Base-by-base conservation (phyloP, 2,797 vertebrate genomes). In the Rhynchonycteris naso region DNA sequence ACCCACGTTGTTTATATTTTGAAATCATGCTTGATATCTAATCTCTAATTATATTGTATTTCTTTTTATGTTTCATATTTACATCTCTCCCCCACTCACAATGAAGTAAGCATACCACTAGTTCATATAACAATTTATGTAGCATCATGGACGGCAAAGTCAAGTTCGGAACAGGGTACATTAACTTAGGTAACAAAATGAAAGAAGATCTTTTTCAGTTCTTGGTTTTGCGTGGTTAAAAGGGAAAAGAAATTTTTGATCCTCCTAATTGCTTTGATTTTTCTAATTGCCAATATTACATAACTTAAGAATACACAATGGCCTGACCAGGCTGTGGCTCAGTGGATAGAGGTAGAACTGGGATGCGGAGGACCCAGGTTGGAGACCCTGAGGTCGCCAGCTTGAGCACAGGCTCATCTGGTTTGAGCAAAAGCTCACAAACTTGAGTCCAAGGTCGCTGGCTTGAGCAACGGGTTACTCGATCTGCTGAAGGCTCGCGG, bases 1-100 rank as follows among this genome's bases (percentile, higher is more conserved):
- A 88, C 24, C 82, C 21, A 88, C 26, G n/a, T 88, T 95, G 52
- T 38, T 97, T 91, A 22, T 95, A 24, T 96, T 93, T 94, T 97
- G 90, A 97, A 97, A 76, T 83, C 2, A 84, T 69, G 15, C 38
- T 93, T 95, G 5, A 56, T 95, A 94, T n/a, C 78, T 91, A 96
- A 96, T 65, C 16, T 84, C 66, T 63, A 97, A 97, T 97, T 97
- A 97, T 92, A 30, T 72, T 90, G 97, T 61, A 87, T 95, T 97
- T 98, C 81, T 93, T 76, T 95, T 61, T 50, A 79, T 96, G 91
- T 97, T 35, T 94, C 65, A 91, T 85, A 89, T 97, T 96, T 97
- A 92, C 71, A 75, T 97, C 69, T 97, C 28, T 91, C 65, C 50
- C 75, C n/a, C 9, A 47, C 21, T 96, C 88, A 88, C 88, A 97